Conservation (phyloP, 92 coral and sea anemone genomes). For the Chrysogorgia sp. region DNA sequence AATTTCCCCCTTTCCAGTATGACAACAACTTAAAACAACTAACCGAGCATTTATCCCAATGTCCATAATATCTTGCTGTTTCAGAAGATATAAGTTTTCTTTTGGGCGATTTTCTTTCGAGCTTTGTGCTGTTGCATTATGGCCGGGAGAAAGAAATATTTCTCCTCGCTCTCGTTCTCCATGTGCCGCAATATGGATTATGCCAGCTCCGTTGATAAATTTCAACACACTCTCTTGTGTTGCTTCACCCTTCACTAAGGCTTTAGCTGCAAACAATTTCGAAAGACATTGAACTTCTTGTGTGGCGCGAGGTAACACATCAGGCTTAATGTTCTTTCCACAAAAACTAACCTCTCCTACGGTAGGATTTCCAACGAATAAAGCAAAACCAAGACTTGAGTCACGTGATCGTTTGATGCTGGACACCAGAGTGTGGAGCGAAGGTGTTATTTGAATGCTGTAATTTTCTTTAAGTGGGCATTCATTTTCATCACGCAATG, state of each 20-base stretch:
- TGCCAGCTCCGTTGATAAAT: conserved; percentile 32
- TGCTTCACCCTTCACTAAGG: conserved; percentile 34
- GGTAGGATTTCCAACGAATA: conserved; percentile 42
- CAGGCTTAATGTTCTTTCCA: conserved; percentile 11
- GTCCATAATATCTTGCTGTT: conserved; percentile 42
- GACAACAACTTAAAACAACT: conserved; percentile 62
- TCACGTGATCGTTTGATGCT: conserved; percentile 14
- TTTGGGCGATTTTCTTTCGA: conserved; percentile 3
- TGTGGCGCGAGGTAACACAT: conserved; percentile 30
- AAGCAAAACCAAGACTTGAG: conserved; percentile 24
- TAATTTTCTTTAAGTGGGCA: conserved; percentile 28
- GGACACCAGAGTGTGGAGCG: conserved; percentile 40
- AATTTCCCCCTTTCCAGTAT: too few relatives aligned
- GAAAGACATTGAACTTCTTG: conserved; percentile 47
- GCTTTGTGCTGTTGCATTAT: too few relatives aligned
- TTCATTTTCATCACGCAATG: conserved; percentile 42
- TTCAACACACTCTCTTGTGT: conserved; percentile 31
- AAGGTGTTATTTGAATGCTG: conserved; percentile 50
- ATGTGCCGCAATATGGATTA: conserved; percentile 69
- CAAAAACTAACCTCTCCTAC: conserved; percentile 29
- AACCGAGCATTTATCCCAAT: conserved; percentile 35
- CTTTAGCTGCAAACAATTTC: conserved; percentile 17
- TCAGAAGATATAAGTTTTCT: conserved; percentile 42
- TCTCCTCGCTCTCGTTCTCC: conserved; percentile 60
- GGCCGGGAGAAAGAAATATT: conserved; percentile 60